A percentile compares a stretch with the other conserved stretches of the same genome.
phyloP scores from a whole-genome alignment of 1,140 invertebrate genomes.

The Drosophila sucinea region DNA sequence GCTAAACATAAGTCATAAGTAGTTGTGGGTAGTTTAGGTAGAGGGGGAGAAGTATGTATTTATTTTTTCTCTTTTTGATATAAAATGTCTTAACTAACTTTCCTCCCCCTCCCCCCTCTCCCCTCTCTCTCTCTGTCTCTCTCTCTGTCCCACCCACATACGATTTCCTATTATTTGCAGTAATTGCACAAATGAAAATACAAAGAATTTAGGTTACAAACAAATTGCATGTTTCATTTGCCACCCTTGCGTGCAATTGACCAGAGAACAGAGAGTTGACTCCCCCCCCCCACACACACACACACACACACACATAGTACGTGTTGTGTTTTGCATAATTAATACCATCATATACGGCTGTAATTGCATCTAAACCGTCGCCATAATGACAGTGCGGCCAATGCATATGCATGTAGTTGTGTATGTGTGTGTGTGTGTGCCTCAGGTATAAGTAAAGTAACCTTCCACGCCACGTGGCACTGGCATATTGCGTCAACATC shows the following conservation, averaged over 20 bases:
- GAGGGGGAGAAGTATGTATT: neutral
- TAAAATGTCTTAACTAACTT: no score
- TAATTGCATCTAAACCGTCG: conserved; percentile 67
- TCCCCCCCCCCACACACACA: neutral
- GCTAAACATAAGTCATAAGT: neutral
- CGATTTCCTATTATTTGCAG: conserved; percentile 22
- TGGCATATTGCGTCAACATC: conserved; percentile 24
- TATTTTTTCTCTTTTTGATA: neutral
- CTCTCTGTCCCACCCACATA: neutral
- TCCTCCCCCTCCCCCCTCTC: no score
- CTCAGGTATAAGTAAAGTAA: conserved; percentile 1
- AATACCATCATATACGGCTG: conserved; percentile 70
- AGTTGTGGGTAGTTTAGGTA: neutral
- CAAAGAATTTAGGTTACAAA: conserved; percentile 70
- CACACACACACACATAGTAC: neutral
- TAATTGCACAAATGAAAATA: conserved; percentile 53
- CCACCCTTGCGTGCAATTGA: conserved; percentile 17
- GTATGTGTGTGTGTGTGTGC: neutral
- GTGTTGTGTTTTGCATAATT: conserved; percentile 68
- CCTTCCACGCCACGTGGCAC: conserved; percentile 1
- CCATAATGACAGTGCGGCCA: conserved; percentile 62
- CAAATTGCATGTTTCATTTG: conserved; percentile 73
- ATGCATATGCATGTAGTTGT: neutral
- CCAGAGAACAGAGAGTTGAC: neutral
- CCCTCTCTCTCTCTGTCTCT: neutral